Conservation (phyloP, 2,888 invertebrate species). For the Argyresthia goedartella region DNA sequence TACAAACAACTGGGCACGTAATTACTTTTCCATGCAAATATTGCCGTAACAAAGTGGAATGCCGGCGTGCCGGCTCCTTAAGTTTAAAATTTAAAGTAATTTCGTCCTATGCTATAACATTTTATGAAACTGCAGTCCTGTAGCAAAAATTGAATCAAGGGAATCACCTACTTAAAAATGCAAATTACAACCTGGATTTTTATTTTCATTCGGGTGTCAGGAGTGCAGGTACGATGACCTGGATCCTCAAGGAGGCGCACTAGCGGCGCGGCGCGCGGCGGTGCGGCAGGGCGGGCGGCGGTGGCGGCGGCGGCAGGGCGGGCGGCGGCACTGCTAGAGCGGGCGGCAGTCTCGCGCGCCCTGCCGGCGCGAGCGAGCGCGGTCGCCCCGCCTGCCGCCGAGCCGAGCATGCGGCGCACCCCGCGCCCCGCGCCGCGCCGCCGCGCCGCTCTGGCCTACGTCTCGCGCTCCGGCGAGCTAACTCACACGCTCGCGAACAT, state of each 20-base stretch:
- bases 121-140: slow-evolving; percentile 42
- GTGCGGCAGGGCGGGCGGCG: slow-evolving; percentile 19
- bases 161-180: slow-evolving; percentile 39
- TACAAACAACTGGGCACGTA: too few species aligned
- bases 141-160: slow-evolving; percentile 32
- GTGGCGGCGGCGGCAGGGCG: slow-evolving; percentile 19
- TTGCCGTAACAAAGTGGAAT: too few species aligned
- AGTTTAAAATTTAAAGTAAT: slow-evolving; percentile 2
- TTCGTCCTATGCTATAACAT: slow-evolving; percentile 29
- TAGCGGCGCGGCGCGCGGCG: slow-evolving; percentile 32
- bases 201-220: slow-evolving; percentile 37
- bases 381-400: slow-evolving; percentile 36
- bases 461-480: slow-evolving; percentile 49
- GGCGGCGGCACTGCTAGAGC: slow-evolving; percentile 12
- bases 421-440: slow-evolving; percentile 23
- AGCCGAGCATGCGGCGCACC: slow-evolving; percentile 29
- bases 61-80: background rate
- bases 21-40: too few species aligned
- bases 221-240: slow-evolving; percentile 61
- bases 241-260: too few species aligned
- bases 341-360: slow-evolving; percentile 32
- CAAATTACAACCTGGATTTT: slow-evolving; percentile 37
- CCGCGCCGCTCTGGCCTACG: slow-evolving; percentile 28
- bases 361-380: slow-evolving; percentile 22
- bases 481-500: too few species aligned